Percentiles rank a stretch among this genome's conserved stretches.
Conservation (phyloP, 2,888 invertebrate species). For the Periphyllus acericola region DNA sequence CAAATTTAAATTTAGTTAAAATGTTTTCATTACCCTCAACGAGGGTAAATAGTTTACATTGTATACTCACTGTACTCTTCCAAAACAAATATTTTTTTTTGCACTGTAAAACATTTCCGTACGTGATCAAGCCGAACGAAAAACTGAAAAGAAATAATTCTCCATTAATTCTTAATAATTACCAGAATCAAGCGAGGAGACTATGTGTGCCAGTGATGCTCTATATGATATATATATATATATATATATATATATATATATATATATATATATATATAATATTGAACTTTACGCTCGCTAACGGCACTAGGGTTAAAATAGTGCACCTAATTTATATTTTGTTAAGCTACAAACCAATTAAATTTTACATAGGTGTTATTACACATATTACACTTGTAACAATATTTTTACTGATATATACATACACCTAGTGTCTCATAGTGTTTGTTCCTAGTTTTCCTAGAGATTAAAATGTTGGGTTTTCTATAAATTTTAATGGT, state of each 20-base stretch:
- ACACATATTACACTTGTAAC: neutral
- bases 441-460: neutral
- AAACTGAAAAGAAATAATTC: slow-evolving; percentile 80
- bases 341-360: slow-evolving; percentile 7
- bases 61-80: slow-evolving; percentile 98
- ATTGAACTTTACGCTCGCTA: neutral
- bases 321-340: slow-evolving; percentile 36
- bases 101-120: slow-evolving; percentile 99
- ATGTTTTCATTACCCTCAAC: neutral
- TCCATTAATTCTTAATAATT: neutral
- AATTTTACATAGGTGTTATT: neutral
- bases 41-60: neutral
- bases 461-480: neutral
- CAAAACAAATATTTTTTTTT: slow-evolving; percentile 98
- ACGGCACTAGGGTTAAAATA: slow-evolving; percentile 34
- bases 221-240: slow-evolving; percentile 3
- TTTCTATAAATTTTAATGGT: neutral
- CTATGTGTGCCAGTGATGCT: neutral
- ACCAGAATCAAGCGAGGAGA: neutral
- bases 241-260: slow-evolving; percentile 6
- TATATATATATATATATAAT: neutral
- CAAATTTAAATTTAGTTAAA: too few species aligned
- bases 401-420: neutral
- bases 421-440: neutral
- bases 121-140: slow-evolving; percentile 99